Evolutionary conservation across 2,113 vertebrate genomes (phyloP), one percentile per base, ranked within the genome.

Genomic region (Cheirogaleus medius): DNA sequence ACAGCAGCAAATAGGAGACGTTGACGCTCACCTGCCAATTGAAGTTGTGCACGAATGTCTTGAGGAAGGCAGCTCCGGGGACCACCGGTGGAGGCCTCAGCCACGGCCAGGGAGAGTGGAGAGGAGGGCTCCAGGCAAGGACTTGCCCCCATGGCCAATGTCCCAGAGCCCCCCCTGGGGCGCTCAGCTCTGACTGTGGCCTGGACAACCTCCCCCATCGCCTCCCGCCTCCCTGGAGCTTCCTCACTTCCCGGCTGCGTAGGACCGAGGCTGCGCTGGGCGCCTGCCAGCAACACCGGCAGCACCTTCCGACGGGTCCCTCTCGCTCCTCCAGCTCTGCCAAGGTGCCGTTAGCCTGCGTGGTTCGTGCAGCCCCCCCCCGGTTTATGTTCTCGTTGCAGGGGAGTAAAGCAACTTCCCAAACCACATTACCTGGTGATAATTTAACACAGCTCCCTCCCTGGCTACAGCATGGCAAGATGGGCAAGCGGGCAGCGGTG

Each of bases 131-230:
- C 58, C 73, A 49, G 60, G 10, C 15, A 32, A 64, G 39, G 25
- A 17, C 34, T 42, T 1, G 23, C 14, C n/a, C 5, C 0, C 3
- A 3, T 5, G 54, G 10, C 32, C 23, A 17, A 0, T 0, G 29
- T 11, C 63, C n/a, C 73, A 9, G 58, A 49, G 12, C 1, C 8
- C 34, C 64, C 29, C 7, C 4, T 11, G 10, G 17, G 47, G 42
- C 17, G 6, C 0, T 44, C 68, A 63, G n/a, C 27, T 27, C 52
- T 29, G 89, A 49, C 63, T 14, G 10, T 1, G 11, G 17, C 21
- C 10, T 8, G 17, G 15, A 76, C 39, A 21, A 21, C 54, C 54
- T 8, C 3, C 34, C 4, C n/a, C 3, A 4, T 1, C 5, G 7
- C 1, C 44, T 8, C 60, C 58, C 14, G 20, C 23, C 17, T 52